phyloP scores from a whole-genome alignment of 2,113 vertebrate genomes.

The Rhinoptilus africanus region DNA sequence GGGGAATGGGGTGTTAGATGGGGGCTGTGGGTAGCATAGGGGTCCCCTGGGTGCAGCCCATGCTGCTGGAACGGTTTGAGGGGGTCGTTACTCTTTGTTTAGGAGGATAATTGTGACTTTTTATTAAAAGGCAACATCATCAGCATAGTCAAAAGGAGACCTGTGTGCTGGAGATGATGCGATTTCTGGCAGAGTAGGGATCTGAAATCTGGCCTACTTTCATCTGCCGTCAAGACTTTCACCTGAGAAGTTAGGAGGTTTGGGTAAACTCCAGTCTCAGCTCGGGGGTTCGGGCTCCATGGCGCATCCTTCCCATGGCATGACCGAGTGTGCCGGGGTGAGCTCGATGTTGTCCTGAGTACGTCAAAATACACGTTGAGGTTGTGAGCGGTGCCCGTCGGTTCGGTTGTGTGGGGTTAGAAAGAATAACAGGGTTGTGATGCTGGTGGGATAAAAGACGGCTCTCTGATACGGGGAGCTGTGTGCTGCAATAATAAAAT shows the following conservation, averaged over 20 bases:
- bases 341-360: not conserved
- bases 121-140: not conserved
- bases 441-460: not conserved
- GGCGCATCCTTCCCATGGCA: fast-evolving
- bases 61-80: too few relatives aligned
- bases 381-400: fast-evolving
- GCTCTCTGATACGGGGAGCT: not conserved
- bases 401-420: not conserved
- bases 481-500: not conserved
- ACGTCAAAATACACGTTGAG: fast-evolving
- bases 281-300: fast-evolving
- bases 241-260: not conserved
- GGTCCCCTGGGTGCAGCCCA: not conserved
- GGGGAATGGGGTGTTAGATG: not conserved
- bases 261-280: fast-evolving
- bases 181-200: not conserved
- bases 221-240: not conserved
- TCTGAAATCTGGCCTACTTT: not conserved
- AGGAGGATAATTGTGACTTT: not conserved
- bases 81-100: not conserved
- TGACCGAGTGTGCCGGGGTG: fast-evolving
- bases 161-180: fast-evolving
- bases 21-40: not conserved
- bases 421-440: not conserved
- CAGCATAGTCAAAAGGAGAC: not conserved